Conservation (phyloP, 2,113 vertebrate genomes). For the Nibea albiflora region DNA sequence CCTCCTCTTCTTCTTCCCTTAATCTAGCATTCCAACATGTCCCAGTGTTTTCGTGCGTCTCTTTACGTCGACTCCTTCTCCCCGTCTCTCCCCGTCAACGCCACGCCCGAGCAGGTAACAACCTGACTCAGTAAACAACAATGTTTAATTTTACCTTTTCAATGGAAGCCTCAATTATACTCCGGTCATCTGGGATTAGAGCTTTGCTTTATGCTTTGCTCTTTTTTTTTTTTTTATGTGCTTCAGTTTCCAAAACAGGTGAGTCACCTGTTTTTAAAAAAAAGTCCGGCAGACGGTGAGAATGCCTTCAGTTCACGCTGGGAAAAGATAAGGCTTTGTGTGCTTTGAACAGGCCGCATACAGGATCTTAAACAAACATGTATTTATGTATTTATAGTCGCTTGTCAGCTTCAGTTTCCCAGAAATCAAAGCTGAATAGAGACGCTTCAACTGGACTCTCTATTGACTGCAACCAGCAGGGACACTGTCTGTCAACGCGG, state of each 20-base stretch:
- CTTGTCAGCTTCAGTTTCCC: slow-evolving; percentile 62
- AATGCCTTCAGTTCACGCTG: slow-evolving; percentile 13
- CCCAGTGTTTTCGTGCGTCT: slow-evolving; percentile 43
- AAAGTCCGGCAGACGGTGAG: slow-evolving; percentile 9
- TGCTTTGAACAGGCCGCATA: slow-evolving; percentile 30
- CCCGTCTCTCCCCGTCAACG: neutral
- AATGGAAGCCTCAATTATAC: slow-evolving; percentile 69
- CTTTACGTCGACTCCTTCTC: neutral
- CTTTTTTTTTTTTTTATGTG: slow-evolving; percentile 29
- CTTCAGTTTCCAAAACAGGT: slow-evolving; percentile 75
- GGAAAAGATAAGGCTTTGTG: slow-evolving; percentile 12
- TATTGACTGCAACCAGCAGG: slow-evolving; percentile 68
- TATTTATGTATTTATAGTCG: slow-evolving; percentile 44
- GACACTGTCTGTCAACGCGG: slow-evolving; percentile 71
- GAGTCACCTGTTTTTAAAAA: slow-evolving; percentile 75
- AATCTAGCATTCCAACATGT: slow-evolving; percentile 74
- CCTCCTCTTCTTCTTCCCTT: slow-evolving; percentile 1
- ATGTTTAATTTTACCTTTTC: slow-evolving; percentile 64
- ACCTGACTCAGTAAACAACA: slow-evolving; percentile 73
- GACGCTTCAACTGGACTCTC: slow-evolving; percentile 41
- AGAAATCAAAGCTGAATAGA: slow-evolving; percentile 55
- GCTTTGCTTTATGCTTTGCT: slow-evolving; percentile 36
- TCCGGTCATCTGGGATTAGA: slow-evolving; percentile 63
- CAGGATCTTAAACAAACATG: slow-evolving; percentile 28
- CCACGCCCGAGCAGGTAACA: slow-evolving; percentile 77